Percentiles rank a stretch among this genome's conserved stretches.
These are phyloP conservation scores for Canis aureus DNA, from an alignment of 2,113 vertebrate species.

Conservation along the genomic window DNA sequence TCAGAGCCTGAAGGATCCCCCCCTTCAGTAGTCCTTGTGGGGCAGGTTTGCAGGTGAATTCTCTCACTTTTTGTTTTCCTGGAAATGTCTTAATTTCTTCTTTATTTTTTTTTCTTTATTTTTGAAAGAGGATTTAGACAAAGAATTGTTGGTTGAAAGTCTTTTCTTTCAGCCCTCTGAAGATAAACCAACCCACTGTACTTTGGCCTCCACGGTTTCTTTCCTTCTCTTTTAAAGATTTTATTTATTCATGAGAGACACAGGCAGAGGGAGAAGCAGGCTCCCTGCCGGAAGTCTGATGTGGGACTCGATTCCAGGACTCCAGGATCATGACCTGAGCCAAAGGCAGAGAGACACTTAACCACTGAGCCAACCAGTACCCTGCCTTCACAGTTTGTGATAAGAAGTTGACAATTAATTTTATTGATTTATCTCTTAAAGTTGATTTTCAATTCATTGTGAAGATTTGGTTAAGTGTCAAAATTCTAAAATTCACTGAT, in stretches of 20 bases:
- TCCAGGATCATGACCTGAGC: too few relatives aligned
- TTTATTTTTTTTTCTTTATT: neutral
- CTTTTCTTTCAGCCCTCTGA: neutral
- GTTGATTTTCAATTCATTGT: neutral
- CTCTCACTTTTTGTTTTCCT: neutral
- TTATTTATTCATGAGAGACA: too few relatives aligned
- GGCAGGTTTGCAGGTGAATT: neutral
- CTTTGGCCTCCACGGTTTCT: neutral
- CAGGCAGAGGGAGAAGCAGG: too few relatives aligned
- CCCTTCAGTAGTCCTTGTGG: neutral
- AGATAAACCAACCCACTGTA: neutral
- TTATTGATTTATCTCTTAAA: neutral
- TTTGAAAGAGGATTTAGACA: neutral
- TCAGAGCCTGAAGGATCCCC: neutral
- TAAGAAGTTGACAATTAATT: conserved; percentile 15
- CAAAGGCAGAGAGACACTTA: too few relatives aligned
- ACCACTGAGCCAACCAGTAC: too few relatives aligned
- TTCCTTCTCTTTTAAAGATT: too few relatives aligned
- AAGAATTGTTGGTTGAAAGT: neutral
- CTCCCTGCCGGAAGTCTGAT: too few relatives aligned
- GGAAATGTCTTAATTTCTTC: neutral
- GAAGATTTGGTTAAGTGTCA: neutral
- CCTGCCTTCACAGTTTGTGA: neutral
- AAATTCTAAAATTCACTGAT: neutral
- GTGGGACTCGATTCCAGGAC: too few relatives aligned